Conservation (phyloP, 2,113 vertebrate genomes). For the Jacana jacana region DNA sequence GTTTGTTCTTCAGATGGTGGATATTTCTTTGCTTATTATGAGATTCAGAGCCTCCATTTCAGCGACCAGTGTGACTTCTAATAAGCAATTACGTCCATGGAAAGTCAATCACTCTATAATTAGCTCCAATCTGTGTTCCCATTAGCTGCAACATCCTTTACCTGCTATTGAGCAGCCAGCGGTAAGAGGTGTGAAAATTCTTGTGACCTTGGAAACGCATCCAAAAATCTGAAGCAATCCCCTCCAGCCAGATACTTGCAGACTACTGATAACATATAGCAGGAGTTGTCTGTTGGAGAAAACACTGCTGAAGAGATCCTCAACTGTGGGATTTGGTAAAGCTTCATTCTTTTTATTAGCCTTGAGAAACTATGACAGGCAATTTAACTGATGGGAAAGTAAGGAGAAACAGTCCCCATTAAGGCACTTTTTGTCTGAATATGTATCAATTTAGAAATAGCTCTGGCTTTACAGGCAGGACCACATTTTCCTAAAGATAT, state of each 20-base stretch:
- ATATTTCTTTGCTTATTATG: background rate
- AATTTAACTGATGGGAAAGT: background rate
- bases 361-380: background rate
- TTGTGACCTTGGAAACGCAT: background rate
- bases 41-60: background rate
- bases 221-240: background rate
- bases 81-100: background rate
- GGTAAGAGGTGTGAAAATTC: background rate
- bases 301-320: background rate
- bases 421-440: background rate
- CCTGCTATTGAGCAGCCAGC: background rate
- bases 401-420: background rate
- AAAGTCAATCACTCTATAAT: conserved; percentile 24
- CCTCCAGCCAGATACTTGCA: background rate
- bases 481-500: background rate
- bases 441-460: background rate
- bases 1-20: background rate
- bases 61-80: background rate
- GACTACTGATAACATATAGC: background rate
- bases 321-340: background rate
- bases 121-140: background rate
- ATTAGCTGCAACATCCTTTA: conserved; percentile 4
- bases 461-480: background rate
- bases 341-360: background rate
- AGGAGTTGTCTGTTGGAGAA: background rate